These are phyloP conservation scores for Lipotes vexillifer DNA, from an alignment of 2,113 vertebrate genomes.

Conservation along the genomic window DNA sequence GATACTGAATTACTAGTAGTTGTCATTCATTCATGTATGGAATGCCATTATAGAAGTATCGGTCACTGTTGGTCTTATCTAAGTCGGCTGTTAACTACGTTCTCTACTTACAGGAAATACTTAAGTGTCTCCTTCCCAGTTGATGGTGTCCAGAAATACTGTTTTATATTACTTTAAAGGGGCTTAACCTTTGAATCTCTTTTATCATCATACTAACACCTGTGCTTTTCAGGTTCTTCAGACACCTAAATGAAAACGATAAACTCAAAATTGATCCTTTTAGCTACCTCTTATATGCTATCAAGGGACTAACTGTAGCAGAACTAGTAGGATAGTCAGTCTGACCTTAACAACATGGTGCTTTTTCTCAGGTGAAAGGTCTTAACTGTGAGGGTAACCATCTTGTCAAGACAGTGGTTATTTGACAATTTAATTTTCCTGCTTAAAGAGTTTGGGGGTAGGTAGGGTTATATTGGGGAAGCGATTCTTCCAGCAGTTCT, in stretches of 20 bases:
- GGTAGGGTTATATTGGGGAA: background rate
- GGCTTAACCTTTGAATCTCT: background rate
- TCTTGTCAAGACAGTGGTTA: background rate
- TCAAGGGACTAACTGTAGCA: background rate
- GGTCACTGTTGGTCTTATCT: background rate
- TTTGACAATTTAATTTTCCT: background rate
- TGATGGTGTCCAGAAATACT: background rate
- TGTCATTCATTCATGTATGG: rapidly evolving
- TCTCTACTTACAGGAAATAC: background rate
- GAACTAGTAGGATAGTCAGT: background rate
- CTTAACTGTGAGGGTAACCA: background rate
- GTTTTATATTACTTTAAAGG: background rate
- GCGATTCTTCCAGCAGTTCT: rapidly evolving
- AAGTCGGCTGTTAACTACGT: background rate
- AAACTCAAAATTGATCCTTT: background rate
- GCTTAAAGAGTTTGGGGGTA: background rate
- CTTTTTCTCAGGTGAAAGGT: background rate
- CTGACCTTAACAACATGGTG: background rate
- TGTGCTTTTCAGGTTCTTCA: background rate
- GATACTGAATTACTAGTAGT: background rate
- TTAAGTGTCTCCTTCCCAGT: background rate
- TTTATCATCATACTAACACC: background rate
- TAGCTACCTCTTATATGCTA: background rate
- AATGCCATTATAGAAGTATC: background rate
- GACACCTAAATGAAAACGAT: background rate